A percentile compares a stretch with the other conserved stretches of the same genome.
phyloP scores from a whole-genome alignment of 2,888 invertebrate species.

The Omphaloscelis lunosa region DNA sequence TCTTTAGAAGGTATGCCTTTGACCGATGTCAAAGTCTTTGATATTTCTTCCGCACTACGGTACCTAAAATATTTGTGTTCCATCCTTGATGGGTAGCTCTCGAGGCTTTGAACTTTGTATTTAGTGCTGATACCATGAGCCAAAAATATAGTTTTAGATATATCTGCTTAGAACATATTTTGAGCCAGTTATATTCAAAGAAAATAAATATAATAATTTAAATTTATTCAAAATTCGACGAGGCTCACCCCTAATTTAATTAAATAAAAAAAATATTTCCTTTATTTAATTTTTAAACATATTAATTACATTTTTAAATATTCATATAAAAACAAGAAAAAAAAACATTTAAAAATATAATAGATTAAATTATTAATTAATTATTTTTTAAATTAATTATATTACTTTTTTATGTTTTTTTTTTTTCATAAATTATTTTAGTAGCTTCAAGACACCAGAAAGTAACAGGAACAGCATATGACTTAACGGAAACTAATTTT shows the following conservation, averaged over 20 bases:
- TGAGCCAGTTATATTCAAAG: neutral
- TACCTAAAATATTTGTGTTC: neutral
- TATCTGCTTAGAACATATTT: neutral
- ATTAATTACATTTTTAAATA: too few relatives aligned
- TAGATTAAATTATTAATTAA: too few relatives aligned
- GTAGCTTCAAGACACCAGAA: too few relatives aligned
- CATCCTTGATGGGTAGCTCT: too few relatives aligned
- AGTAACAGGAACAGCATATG: neutral
- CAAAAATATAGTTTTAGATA: neutral
- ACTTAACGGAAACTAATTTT: neutral
- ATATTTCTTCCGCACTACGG: neutral
- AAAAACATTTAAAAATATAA: too few relatives aligned
- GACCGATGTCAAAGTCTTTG: conserved; percentile 17
- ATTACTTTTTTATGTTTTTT: too few relatives aligned
- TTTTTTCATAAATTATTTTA: neutral
- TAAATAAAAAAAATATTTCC: too few relatives aligned
- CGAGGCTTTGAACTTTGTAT: neutral
- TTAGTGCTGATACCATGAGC: neutral
- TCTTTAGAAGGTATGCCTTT: conserved; percentile 18
- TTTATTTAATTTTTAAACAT: too few relatives aligned
- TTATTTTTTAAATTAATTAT: too few relatives aligned
- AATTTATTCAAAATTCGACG: neutral
- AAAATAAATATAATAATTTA: too few relatives aligned
- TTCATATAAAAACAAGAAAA: too few relatives aligned
- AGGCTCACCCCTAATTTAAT: neutral